A percentile compares a stretch with the other conserved stretches of the same genome.
phyloP scores from a whole-genome alignment of 2,888 invertebrate species.

The Brenthis hecate region DNA sequence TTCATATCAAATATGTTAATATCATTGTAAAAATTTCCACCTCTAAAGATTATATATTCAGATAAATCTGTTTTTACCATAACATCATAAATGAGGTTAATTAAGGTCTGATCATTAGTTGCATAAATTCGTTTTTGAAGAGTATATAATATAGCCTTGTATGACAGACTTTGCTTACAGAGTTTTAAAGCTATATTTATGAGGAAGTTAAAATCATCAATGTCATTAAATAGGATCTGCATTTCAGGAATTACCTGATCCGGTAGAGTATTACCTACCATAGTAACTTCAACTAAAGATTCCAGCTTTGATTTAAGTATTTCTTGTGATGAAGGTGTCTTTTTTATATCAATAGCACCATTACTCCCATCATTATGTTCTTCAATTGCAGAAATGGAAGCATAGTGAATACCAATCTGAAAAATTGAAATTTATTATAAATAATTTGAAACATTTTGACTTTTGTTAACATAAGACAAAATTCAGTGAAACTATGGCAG shows the following conservation, averaged over 20 bases:
- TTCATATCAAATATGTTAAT: slow-evolving; percentile 60
- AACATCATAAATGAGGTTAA: slow-evolving; percentile 55
- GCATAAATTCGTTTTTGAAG: slow-evolving; percentile 62
- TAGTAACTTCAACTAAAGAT: slow-evolving; percentile 46
- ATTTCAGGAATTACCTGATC: slow-evolving; percentile 53
- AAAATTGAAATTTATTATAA: slow-evolving; percentile 7
- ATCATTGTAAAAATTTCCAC: slow-evolving; percentile 58
- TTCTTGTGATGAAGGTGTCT: slow-evolving; percentile 57
- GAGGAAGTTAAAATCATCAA: slow-evolving; percentile 60
- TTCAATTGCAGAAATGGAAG: slow-evolving; percentile 41
- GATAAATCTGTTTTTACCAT: slow-evolving; percentile 70
- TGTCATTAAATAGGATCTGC: slow-evolving; percentile 58
- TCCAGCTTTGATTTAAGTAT: slow-evolving; percentile 58
- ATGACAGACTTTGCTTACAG: slow-evolving; percentile 57
- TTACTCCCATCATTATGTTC: slow-evolving; percentile 29
- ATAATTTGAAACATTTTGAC: no score
- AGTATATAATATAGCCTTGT: slow-evolving; percentile 61
- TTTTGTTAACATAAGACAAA: no score
- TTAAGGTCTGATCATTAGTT: slow-evolving; percentile 48
- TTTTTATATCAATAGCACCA: slow-evolving; percentile 36
- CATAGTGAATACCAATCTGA: slow-evolving; percentile 50
- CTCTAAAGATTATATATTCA: slow-evolving; percentile 70
- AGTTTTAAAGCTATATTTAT: slow-evolving; percentile 54
- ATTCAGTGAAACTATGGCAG: no score
- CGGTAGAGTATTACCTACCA: slow-evolving; percentile 35